phyloP scores from a whole-genome alignment of 2,797 vertebrate genomes.

The Mus spretus region DNA sequence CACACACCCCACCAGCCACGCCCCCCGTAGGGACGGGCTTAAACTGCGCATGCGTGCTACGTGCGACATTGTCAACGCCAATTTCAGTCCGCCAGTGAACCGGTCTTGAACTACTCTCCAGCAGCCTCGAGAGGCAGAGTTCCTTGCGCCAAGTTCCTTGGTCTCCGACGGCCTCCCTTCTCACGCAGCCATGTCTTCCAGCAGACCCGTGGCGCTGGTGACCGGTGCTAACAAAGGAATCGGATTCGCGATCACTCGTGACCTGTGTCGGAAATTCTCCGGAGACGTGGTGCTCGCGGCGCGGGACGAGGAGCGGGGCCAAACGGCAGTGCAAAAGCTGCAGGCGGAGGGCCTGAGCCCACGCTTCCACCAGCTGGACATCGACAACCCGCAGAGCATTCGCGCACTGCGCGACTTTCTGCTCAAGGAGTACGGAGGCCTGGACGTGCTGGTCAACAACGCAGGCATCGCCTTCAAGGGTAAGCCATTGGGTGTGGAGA shows the following conservation, averaged over 20 bases:
- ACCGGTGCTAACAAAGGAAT: conserved; percentile 95
- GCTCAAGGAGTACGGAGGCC: conserved; percentile 92
- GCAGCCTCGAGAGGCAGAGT: fast-evolving
- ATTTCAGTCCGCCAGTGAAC: too few species aligned
- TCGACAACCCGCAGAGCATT: conserved; percentile 92
- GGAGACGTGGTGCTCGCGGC: conserved; percentile 93
- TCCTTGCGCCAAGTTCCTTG: not conserved
- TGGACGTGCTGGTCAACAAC: conserved; percentile 93
- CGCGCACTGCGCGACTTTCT: conserved; percentile 90
- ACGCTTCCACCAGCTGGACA: conserved; percentile 94
- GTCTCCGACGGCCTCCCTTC: not conserved
- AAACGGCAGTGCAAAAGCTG: conserved; percentile 90
- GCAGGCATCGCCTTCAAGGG: conserved; percentile 90
- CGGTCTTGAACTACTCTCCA: fast-evolving
- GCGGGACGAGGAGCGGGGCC: conserved; percentile 90
- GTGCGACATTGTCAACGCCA: fast-evolving
- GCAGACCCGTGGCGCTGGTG: conserved; percentile 81
- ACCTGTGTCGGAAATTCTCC: conserved; percentile 91
- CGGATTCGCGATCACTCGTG: conserved; percentile 90
- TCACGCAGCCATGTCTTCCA: not conserved
- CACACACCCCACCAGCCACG: not conserved
- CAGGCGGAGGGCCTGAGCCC: conserved; percentile 90
- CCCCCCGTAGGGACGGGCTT: not conserved
- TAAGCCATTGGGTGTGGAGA: conserved; percentile 89
- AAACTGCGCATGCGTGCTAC: not conserved